phyloP scores from a whole-genome alignment of 1,140 invertebrate genomes.

The Rhopalosiphum padi region DNA sequence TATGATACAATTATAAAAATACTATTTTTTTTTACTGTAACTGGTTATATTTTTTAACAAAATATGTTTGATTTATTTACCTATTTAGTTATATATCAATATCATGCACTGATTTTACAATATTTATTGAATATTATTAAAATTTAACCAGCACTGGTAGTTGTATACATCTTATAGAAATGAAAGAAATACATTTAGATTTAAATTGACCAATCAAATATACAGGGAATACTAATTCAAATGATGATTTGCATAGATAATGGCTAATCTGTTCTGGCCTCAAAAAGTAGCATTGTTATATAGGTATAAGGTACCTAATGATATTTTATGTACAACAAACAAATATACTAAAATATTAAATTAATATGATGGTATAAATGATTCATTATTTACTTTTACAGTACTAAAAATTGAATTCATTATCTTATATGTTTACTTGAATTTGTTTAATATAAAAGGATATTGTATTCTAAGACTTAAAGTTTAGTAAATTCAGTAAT shows the following conservation, averaged over 20 bases:
- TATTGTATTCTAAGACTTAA: neutral
- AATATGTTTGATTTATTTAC: neutral
- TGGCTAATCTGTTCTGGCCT: neutral
- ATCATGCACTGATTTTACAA: neutral
- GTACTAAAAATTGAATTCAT: neutral
- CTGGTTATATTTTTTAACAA: neutral
- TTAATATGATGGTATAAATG: neutral
- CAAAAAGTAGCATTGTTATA: neutral
- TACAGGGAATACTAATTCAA: neutral
- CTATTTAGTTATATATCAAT: neutral
- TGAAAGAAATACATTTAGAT: neutral
- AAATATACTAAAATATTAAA: neutral
- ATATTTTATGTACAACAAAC: neutral
- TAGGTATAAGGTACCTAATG: too few relatives aligned
- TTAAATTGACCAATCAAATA: neutral
- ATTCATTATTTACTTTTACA: neutral
- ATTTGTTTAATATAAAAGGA: too few relatives aligned
- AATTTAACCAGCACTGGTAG: neutral
- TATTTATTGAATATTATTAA: neutral
- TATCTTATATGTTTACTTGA: neutral
- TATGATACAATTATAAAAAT: neutral
- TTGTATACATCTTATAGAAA: neutral
- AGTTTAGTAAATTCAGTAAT: neutral
- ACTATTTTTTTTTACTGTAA: neutral
- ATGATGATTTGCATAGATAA: neutral